Conservation (phyloP, 2,113 vertebrate genomes). For the Chionodraco myersi region DNA sequence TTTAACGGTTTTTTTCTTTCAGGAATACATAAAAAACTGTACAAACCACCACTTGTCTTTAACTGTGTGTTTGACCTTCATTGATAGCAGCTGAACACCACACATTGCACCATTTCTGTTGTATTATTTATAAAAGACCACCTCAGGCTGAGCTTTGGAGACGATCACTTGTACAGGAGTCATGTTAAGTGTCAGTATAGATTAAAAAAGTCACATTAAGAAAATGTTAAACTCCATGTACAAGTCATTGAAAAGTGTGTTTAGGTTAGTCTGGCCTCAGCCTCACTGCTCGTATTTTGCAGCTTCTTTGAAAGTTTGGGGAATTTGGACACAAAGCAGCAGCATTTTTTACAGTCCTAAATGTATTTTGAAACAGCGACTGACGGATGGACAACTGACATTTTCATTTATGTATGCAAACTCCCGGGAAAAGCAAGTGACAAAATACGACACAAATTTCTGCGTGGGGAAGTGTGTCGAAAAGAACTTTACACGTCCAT, state of each 20-base stretch:
- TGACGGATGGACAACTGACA: constrained; percentile 25
- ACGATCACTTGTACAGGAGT: not conserved
- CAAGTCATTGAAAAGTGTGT: not conserved
- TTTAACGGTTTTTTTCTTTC: constrained; percentile 16
- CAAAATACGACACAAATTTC: constrained; percentile 1
- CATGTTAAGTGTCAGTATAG: constrained; percentile 1
- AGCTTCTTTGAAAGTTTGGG: constrained; percentile 1
- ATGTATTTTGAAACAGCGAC: not conserved
- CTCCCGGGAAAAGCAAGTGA: not conserved
- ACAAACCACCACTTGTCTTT: constrained; percentile 35
- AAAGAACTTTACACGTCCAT: constrained; percentile 43
- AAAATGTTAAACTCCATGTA: constrained; percentile 10
- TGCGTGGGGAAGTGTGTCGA: constrained; percentile 45
- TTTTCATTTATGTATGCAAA: not conserved
- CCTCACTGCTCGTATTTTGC: not conserved
- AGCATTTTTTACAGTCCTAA: not conserved
- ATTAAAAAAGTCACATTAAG: constrained; percentile 27
- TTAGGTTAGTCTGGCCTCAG: constrained; percentile 17
- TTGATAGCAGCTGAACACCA: constrained; percentile 54
- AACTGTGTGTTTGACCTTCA: constrained; percentile 39
- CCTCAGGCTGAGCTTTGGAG: not conserved
- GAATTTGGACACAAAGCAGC: constrained; percentile 1
- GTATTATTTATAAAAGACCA: constrained; percentile 9
- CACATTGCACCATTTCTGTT: constrained; percentile 30
- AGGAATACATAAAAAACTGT: constrained; percentile 13